These are phyloP conservation scores for Tychaedon coryphoeus DNA, from an alignment of 2,113 vertebrate genomes.

Conservation along the genomic window DNA sequence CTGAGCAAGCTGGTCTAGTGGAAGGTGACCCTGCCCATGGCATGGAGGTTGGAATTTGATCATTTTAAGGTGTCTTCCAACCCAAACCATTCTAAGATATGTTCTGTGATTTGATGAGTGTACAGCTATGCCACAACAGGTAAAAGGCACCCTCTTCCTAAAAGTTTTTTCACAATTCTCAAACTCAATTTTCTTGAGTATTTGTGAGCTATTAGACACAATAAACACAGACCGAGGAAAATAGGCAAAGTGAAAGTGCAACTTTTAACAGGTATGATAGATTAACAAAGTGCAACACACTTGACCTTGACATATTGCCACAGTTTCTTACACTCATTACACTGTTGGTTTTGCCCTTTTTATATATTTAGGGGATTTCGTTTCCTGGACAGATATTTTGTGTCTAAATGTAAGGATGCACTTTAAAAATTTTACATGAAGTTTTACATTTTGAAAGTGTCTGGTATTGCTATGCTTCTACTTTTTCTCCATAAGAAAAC, in stretches of 20 bases:
- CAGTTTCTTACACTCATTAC: background rate
- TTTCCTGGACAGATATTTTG: background rate
- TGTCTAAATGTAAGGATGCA: background rate
- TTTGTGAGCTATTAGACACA: background rate
- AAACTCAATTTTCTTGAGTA: background rate
- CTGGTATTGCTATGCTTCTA: background rate
- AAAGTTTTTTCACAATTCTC: background rate
- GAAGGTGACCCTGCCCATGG: fast-evolving
- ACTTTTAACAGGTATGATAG: background rate
- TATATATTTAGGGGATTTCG: background rate
- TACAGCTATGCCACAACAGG: background rate
- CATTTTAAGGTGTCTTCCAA: background rate
- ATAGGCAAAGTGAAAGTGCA: background rate
- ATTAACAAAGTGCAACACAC: background rate
- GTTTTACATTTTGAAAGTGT: background rate
- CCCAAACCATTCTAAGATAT: background rate
- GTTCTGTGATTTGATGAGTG: background rate
- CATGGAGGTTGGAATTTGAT: background rate
- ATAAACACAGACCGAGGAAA: background rate
- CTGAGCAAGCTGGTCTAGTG: background rate
- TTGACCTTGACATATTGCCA: background rate
- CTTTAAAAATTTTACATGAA: background rate
- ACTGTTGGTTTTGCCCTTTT: background rate
- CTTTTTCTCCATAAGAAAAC: background rate
- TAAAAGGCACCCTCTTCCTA: background rate